A percentile compares a stretch with the other conserved stretches of the same genome.
Conservation (phyloP, 2,113 vertebrate species). For the Lipophrys pholis region DNA sequence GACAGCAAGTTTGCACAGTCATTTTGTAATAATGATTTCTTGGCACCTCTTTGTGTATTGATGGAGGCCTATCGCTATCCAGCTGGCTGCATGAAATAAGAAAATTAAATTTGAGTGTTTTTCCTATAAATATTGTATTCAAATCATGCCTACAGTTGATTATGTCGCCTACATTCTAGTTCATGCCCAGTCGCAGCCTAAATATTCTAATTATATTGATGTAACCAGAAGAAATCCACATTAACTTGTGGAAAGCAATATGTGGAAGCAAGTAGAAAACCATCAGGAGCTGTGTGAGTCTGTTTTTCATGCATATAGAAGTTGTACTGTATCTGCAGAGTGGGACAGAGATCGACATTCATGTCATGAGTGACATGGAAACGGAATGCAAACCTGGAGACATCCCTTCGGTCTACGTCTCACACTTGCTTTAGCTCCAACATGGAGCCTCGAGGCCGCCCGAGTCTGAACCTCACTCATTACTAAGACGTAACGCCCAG, state of each 20-base stretch:
- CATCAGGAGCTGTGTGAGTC: neutral
- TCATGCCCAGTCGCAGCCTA: neutral
- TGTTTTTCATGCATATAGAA: conserved; percentile 1
- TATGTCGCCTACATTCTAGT: neutral
- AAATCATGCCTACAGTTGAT: neutral
- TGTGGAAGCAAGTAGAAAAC: neutral
- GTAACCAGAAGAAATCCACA: neutral
- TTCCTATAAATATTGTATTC: neutral
- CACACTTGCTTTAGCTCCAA: conserved; percentile 4
- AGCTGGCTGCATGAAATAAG: conserved; percentile 11
- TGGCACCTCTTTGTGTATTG: conserved; percentile 3
- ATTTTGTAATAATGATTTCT: neutral
- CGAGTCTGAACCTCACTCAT: conserved; percentile 28
- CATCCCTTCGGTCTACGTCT: conserved; percentile 20
- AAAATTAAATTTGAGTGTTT: neutral
- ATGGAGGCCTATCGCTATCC: conserved; percentile 14
- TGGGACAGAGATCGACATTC: conserved; percentile 7
- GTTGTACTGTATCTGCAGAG: neutral
- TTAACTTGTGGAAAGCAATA: neutral
- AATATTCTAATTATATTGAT: too few species aligned
- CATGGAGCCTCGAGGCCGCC: conserved; percentile 9
- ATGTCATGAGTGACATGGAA: conserved; percentile 46
- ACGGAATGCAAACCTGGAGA: conserved; percentile 55
- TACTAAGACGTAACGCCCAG: conserved; percentile 27
- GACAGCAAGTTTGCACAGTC: conserved; percentile 14